phyloP scores from a whole-genome alignment of 2,888 invertebrate genomes.

The Acleris sparsana region DNA sequence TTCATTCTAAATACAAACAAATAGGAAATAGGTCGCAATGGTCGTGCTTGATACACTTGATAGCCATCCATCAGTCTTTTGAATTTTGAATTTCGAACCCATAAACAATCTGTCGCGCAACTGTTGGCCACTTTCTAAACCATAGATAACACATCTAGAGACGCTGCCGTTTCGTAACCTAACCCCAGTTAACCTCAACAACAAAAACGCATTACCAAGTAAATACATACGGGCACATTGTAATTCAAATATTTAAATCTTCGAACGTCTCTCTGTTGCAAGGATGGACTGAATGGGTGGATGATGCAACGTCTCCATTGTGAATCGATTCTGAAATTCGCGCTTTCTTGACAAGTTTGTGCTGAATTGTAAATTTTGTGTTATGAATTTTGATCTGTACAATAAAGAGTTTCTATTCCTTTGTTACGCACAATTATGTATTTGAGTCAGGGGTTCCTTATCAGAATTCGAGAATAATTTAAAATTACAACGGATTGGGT shows the following conservation, averaged over 20 bases:
- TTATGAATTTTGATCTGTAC: neutral
- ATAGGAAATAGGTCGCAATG: too few relatives aligned
- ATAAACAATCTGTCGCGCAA: conserved; percentile 17
- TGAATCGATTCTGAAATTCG: conserved; percentile 22
- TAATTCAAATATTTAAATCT: conserved; percentile 79
- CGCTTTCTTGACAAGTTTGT: conserved; percentile 17
- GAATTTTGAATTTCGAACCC: conserved; percentile 20
- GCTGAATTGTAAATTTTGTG: conserved; percentile 18
- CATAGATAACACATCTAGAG: conserved; percentile 34
- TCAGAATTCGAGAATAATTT: too few relatives aligned
- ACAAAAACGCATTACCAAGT: conserved; percentile 73
- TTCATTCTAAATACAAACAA: too few relatives aligned
- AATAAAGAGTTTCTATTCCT: neutral
- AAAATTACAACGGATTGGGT: too few relatives aligned
- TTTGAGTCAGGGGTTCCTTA: too few relatives aligned
- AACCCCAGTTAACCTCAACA: conserved; percentile 68
- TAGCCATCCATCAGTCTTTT: neutral
- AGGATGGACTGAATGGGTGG: conserved; percentile 51
- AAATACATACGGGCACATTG: conserved; percentile 70
- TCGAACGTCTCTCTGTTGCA: conserved; percentile 54
- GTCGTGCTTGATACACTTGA: conserved; percentile 5
- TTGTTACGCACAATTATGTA: neutral
- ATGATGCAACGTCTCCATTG: conserved; percentile 54
- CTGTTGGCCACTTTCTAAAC: conserved; percentile 39
- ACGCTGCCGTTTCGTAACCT: conserved; percentile 62